Evolutionary conservation across 2,113 vertebrate genomes (phyloP).

Genomic region (Zosterops pallidus): DNA sequence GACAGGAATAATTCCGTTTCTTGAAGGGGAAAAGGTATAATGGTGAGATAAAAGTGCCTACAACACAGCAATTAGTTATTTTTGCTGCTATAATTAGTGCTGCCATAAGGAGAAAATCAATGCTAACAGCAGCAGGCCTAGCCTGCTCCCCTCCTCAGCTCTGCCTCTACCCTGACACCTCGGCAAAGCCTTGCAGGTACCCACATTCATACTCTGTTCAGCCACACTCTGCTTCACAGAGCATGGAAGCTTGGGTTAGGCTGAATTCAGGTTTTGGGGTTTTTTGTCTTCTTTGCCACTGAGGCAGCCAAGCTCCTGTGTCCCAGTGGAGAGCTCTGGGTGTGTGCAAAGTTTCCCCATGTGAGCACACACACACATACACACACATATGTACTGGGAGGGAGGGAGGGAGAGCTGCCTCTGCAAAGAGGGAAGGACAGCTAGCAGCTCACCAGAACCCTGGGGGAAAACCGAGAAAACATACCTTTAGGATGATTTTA

Average conservation of each 20-base stretch:
- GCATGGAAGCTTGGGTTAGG: neutral
- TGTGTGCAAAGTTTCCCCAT: neutral
- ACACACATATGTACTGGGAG: fast-evolving
- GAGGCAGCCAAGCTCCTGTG: fast-evolving
- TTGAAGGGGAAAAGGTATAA: neutral
- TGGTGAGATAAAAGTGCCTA: neutral
- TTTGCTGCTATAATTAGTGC: neutral
- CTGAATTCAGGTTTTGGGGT: neutral
- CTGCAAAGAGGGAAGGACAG: neutral
- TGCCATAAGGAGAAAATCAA: neutral
- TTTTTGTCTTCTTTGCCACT: neutral
- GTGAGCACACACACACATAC: neutral
- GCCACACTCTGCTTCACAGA: neutral
- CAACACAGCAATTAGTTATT: neutral
- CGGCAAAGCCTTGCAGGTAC: fast-evolving
- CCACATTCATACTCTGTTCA: fast-evolving
- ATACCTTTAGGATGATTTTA: neutral
- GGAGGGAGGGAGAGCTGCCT: neutral
- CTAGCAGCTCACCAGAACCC: neutral
- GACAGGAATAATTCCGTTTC: fast-evolving
- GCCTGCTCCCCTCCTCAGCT: neutral
- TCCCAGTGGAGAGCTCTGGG: neutral
- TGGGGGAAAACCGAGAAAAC: neutral
- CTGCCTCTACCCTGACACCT: fast-evolving
- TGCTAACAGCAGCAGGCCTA: neutral